Evolutionary conservation across 2,113 vertebrate species (phyloP).

Genomic region (Pimephales promelas): DNA sequence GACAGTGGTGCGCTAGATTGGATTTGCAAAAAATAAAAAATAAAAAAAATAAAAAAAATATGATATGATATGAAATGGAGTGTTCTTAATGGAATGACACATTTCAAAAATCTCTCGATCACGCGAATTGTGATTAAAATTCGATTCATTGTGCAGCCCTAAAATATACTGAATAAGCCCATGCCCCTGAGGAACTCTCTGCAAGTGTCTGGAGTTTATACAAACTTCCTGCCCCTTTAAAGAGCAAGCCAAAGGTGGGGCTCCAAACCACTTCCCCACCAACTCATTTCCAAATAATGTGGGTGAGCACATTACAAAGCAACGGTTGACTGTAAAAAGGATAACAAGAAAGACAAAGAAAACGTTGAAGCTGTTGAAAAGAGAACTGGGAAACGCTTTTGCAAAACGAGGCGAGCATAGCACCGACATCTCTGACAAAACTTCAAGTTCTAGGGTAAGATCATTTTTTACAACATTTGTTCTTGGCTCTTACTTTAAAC

Average conservation of each 20-base stretch:
- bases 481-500: neutral
- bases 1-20: too few species aligned
- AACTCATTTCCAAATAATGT: slow-evolving; percentile 39
- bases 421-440: neutral
- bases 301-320: slow-evolving; percentile 9
- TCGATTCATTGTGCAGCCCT: too few species aligned
- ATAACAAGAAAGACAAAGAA: neutral
- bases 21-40: too few species aligned
- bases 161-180: too few species aligned
- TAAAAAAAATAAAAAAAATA: too few species aligned
- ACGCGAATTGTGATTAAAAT: too few species aligned
- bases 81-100: too few species aligned
- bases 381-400: too few species aligned
- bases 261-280: slow-evolving; percentile 23
- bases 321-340: slow-evolving; percentile 3
- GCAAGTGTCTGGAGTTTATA: neutral
- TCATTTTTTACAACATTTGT: neutral
- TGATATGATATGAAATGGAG: too few species aligned
- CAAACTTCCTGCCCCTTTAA: slow-evolving; percentile 36
- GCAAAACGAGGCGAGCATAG: neutral
- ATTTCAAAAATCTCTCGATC: too few species aligned
- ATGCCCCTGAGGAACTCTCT: too few species aligned
- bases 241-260: slow-evolving; percentile 55
- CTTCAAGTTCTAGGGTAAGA: slow-evolving; percentile 10
- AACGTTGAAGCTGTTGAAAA: neutral